Base-by-base conservation (phyloP, 2,113 vertebrate species). In the Python bivittatus region DNA sequence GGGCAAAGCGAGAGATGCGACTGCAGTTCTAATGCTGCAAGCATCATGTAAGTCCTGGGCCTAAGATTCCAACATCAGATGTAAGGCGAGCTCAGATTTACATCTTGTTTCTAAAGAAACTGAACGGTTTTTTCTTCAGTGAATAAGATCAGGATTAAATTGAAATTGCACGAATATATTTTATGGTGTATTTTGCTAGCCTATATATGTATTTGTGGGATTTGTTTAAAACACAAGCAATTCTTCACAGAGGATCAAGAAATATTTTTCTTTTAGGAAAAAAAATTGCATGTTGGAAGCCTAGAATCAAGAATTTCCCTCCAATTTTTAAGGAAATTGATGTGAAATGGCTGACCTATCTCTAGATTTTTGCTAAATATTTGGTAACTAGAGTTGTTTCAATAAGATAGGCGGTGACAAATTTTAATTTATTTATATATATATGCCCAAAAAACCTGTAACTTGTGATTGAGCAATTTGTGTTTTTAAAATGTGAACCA, bases 231-330 rank as follows among this genome's bases (percentile, higher is more conserved):
- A 87, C 95, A 96, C 96, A 98, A 96, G 97, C 97, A 95, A 95
- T 96, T 95, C 96, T 97, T 90, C 96, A 97, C 97, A 95, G 92
- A 96, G 95, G 96, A 20, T 96, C 96, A 96, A 96, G 96, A 96
- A 97, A 97, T 96, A 97, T 94, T 97, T 95, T 97, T 94, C 68
- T 79, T 38, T 96, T 97, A 97, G 97, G 96, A 96, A 7, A 95
- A 95, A 86, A 93, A 89, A 94, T 89, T 83, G 92, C 79, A 96
- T 96, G 94, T 94, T 93, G 96, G 95, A 97, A 96, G 96, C 95
- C 4, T 17, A 95, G 97, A 96, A 94, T 95, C 93, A 92, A 92
- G 96, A 94, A 92, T 93, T 88, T 94, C 88, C 93, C 95, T 91
- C 95, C 93, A 94, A 11, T 23, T 91, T 93, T 96, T 92, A 92